Conservation (phyloP, 2,113 vertebrate genomes). For the Capra hircus region DNA sequence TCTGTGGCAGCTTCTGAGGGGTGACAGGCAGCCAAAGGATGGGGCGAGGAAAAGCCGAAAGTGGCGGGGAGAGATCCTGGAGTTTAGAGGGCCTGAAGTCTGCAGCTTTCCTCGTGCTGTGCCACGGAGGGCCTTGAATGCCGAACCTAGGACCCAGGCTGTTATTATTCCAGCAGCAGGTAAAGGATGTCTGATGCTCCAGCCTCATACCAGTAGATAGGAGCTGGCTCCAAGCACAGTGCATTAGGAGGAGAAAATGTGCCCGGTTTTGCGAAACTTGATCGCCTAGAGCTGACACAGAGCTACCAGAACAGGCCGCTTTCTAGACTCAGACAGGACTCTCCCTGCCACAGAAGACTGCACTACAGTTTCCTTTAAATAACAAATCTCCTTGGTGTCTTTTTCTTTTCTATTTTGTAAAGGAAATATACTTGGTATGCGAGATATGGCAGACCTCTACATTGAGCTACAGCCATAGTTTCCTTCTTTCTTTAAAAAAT, state of each 20-base stretch:
- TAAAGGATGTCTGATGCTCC: rapidly evolving
- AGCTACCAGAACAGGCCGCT: neutral
- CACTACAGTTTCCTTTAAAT: neutral
- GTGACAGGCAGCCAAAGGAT: neutral
- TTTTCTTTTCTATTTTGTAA: neutral
- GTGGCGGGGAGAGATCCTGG: rapidly evolving
- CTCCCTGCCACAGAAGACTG: neutral
- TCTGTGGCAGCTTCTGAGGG: neutral
- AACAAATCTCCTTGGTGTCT: neutral
- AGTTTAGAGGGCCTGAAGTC: neutral
- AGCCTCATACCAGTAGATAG: neutral
- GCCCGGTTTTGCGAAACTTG: neutral
- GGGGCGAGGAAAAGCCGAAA: neutral
- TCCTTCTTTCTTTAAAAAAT: neutral
- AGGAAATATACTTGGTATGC: neutral
- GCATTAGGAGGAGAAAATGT: neutral
- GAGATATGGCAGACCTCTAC: neutral
- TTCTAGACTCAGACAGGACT: neutral
- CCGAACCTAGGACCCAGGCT: neutral
- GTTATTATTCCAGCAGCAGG: too few relatives aligned
- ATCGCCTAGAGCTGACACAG: neutral
- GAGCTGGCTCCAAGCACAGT: neutral
- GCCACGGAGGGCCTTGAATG: neutral
- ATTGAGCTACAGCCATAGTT: neutral
- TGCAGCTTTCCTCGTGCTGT: neutral